A percentile compares a stretch with the other conserved stretches of the same genome.
phyloP scores from a whole-genome alignment of 2,888 invertebrate species.

The Geophilus truncorum region DNA sequence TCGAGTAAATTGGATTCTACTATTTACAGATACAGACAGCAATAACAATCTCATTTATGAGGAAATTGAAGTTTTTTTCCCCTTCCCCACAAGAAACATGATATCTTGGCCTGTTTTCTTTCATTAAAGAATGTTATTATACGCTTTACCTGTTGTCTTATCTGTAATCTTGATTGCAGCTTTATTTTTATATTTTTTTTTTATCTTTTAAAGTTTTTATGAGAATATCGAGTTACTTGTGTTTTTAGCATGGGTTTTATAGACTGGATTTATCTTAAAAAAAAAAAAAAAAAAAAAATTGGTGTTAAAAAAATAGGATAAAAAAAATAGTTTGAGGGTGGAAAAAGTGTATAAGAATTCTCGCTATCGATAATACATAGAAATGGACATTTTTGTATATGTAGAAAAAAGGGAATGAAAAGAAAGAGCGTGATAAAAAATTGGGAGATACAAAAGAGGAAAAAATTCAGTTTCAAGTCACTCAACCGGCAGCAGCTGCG shows the following conservation, averaged over 20 bases:
- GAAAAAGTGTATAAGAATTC: neutral
- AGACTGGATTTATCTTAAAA: neutral
- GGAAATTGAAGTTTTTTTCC: neutral
- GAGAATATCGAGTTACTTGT: neutral
- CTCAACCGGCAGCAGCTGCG: slow-evolving; percentile 10
- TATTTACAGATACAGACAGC: too few species aligned
- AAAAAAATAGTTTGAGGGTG: neutral
- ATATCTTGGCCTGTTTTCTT: neutral
- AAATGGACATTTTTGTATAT: neutral
- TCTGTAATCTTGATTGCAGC: neutral
- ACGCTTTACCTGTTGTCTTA: neutral
- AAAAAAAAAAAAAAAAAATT: neutral
- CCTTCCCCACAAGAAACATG: neutral
- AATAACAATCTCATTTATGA: neutral
- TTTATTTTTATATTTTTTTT: neutral
- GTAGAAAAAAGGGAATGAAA: neutral
- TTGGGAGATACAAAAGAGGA: neutral
- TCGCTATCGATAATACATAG: neutral
- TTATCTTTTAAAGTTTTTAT: neutral
- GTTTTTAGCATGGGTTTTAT: neutral
- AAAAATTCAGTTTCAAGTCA: slow-evolving; percentile 8
- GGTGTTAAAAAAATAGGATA: neutral
- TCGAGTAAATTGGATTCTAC: too few species aligned
- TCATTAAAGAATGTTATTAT: neutral
- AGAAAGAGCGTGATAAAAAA: neutral